Evolutionary conservation across 2,113 vertebrate genomes (phyloP).

Genomic region (Muscicapa adusta): DNA sequence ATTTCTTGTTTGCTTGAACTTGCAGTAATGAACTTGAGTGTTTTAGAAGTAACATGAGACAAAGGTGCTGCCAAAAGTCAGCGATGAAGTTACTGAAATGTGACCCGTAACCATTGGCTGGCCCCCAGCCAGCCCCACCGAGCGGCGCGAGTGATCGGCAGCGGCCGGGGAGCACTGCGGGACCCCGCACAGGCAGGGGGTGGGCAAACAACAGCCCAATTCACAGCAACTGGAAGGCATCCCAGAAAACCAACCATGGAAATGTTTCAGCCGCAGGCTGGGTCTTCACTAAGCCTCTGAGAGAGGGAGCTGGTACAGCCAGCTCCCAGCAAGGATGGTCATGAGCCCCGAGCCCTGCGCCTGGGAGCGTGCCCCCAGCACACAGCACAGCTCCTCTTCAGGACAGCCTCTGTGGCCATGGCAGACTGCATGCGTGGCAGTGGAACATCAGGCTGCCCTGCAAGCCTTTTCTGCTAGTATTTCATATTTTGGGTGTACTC

Average conservation of each 20-base stretch:
- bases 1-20: not conserved
- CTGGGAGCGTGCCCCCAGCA: conserved; percentile 20
- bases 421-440: not conserved
- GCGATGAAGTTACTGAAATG: not conserved
- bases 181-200: not conserved
- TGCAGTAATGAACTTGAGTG: not conserved
- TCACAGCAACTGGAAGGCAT: conserved; percentile 76
- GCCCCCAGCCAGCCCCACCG: not conserved
- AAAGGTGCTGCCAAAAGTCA: not conserved
- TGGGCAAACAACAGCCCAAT: conserved; percentile 65
- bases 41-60: not conserved
- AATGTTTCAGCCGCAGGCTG: conserved; percentile 71
- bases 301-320: conserved; percentile 77
- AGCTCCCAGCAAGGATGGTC: conserved; percentile 73
- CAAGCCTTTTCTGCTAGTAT: not conserved
- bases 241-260: conserved; percentile 79
- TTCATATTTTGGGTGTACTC: not conserved
- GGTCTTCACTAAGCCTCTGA: conserved; percentile 76
- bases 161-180: not conserved
- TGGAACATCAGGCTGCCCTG: not conserved
- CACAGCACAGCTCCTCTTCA: not conserved
- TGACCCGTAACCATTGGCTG: not conserved
- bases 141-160: not conserved
- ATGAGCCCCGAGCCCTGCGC: not conserved
- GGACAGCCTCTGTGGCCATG: not conserved